Percentiles rank a stretch among this genome's conserved stretches.
Conservation (phyloP, 2,888 invertebrate genomes). For the Trypoxylon attenuatum region DNA sequence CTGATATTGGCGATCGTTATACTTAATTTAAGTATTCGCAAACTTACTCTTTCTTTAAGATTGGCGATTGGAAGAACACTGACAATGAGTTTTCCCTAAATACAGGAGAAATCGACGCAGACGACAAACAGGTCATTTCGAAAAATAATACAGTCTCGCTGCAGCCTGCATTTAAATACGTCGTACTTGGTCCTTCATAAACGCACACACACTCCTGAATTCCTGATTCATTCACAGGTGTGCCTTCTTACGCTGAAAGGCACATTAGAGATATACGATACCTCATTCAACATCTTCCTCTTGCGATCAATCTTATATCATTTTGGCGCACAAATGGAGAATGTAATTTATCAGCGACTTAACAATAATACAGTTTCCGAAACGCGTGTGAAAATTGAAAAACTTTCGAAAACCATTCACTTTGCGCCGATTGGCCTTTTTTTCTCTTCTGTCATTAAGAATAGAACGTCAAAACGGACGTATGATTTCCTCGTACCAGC, state of each 20-base stretch:
- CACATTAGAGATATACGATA: slow-evolving; percentile 12
- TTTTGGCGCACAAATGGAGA: slow-evolving; percentile 9
- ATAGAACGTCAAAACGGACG: slow-evolving; percentile 92
- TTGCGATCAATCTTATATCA: slow-evolving; percentile 5
- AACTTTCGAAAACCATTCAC: background rate
- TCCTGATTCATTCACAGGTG: slow-evolving; percentile 24
- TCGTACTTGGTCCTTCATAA: slow-evolving; percentile 35
- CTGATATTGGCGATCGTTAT: slow-evolving; percentile 3
- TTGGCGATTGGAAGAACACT: slow-evolving; percentile 21
- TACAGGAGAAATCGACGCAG: slow-evolving; percentile 26
- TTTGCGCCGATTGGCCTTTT: slow-evolving; percentile 1
- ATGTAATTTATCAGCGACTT: slow-evolving; percentile 26
- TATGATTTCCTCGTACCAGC: slow-evolving; percentile 90
- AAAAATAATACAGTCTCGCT: slow-evolving; percentile 44
- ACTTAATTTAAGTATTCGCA: slow-evolving; percentile 38
- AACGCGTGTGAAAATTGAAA: slow-evolving; percentile 16
- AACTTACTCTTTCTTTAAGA: slow-evolving; percentile 26
- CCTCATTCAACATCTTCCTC: slow-evolving; percentile 7
- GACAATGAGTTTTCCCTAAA: slow-evolving; percentile 10
- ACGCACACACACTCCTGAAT: slow-evolving; percentile 32
- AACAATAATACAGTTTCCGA: slow-evolving; percentile 17
- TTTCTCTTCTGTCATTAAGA: slow-evolving; percentile 77
- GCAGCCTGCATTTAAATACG: slow-evolving; percentile 12
- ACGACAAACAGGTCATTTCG: slow-evolving; percentile 21
- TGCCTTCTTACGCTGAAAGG: slow-evolving; percentile 16